phyloP scores from a whole-genome alignment of 37 sponge, comb jelly and placozoan species.

The Geodia barretti region DNA sequence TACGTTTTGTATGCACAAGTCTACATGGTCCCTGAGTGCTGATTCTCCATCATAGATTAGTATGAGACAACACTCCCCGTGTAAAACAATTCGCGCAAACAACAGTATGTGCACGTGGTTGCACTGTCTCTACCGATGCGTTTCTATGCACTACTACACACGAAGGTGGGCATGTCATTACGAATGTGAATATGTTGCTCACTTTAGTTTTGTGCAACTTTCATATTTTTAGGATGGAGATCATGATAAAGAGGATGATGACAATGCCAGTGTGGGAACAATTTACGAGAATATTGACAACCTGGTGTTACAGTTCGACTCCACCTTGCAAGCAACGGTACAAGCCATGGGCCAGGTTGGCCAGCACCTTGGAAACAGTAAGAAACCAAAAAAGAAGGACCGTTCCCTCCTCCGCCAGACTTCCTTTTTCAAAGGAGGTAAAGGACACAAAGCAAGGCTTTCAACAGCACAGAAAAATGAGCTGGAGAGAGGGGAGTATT shows the following conservation, averaged over 20 bases:
- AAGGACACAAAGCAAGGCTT: conserved; percentile 11
- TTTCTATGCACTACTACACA: no score
- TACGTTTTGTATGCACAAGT: no score
- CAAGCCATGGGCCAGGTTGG: conserved; percentile 52
- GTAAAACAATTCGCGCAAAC: no score
- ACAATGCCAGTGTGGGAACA: conserved; percentile 48
- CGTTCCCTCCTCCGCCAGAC: conserved; percentile 6
- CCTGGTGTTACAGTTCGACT: conserved; percentile 54
- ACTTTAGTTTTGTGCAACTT: no score
- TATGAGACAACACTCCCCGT: no score
- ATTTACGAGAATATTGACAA: conserved; percentile 70
- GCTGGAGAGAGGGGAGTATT: conserved; percentile 58
- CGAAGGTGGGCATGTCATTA: no score
- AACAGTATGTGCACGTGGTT: no score
- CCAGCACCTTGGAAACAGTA: conserved; percentile 14
- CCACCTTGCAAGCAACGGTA: conserved; percentile 25
- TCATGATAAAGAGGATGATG: conserved; percentile 35
- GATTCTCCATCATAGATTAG: no score
- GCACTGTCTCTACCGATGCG: no score
- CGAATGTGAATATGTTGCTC: no score
- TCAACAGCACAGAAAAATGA: conserved; percentile 18
- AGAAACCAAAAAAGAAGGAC: conserved; percentile 47
- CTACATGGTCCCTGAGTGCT: no score
- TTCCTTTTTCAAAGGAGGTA: conserved; percentile 18
- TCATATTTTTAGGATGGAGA: no score